A percentile compares a stretch with the other conserved stretches of the same genome.
phyloP scores from a whole-genome alignment of 1,140 invertebrate genomes.

The Conus betulinus region DNA sequence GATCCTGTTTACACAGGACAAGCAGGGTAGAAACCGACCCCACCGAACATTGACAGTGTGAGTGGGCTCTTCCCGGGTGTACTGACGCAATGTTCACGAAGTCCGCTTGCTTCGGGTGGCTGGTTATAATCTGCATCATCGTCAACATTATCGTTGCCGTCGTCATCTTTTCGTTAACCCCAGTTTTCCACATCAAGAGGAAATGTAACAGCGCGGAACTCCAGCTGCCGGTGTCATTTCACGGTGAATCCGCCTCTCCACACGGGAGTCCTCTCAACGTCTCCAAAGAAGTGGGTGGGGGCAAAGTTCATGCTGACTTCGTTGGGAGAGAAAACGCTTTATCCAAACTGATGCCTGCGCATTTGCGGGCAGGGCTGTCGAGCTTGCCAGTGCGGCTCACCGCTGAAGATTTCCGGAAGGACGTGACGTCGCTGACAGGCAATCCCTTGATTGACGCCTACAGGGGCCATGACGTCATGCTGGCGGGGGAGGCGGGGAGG shows the following conservation, averaged over 20 bases:
- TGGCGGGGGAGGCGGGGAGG: slow-evolving; percentile 54
- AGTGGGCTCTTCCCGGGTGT: neutral
- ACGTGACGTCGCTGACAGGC: slow-evolving; percentile 32
- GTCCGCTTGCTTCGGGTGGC: neutral
- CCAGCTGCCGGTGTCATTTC: neutral
- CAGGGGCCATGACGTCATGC: slow-evolving; percentile 48
- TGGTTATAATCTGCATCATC: neutral
- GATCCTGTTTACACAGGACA: neutral
- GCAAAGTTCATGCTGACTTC: neutral
- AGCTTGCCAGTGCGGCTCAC: slow-evolving; percentile 28
- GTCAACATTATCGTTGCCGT: neutral
- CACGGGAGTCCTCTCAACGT: too few relatives aligned
- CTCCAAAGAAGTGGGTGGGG: too few relatives aligned
- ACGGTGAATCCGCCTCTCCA: too few relatives aligned
- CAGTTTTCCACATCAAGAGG: neutral
- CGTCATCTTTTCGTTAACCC: neutral
- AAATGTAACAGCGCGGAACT: neutral
- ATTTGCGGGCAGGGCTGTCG: neutral
- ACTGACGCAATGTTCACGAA: neutral
- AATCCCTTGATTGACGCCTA: slow-evolving; percentile 60
- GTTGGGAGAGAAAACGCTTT: neutral
- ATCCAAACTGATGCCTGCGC: neutral
- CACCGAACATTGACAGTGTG: too few relatives aligned
- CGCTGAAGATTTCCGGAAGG: slow-evolving; percentile 47
- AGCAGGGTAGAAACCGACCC: too few relatives aligned